Percentiles rank a stretch among this genome's conserved stretches.
Evolutionary conservation across 2,797 vertebrate genomes (phyloP).

Genomic region (Denticeps clupeoides): DNA sequence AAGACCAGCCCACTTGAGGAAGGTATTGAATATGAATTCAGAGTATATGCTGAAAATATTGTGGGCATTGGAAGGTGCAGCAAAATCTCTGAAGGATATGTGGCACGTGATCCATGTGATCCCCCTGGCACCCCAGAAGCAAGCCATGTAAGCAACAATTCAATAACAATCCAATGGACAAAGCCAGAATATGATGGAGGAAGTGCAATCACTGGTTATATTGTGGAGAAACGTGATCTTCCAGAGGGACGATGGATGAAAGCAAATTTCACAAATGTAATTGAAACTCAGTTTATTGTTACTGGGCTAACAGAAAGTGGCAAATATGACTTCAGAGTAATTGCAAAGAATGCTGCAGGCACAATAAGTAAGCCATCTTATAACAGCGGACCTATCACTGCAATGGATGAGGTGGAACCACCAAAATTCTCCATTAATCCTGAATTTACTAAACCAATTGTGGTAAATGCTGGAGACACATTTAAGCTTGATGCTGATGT

Average conservation of each 20-base stretch:
- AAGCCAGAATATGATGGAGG: conserved; percentile 97
- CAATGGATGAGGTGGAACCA: conserved; percentile 82
- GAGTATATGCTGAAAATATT: conserved; percentile 94
- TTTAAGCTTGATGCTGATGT: conserved; percentile 94
- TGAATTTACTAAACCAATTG: conserved; percentile 79
- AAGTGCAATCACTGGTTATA: conserved; percentile 89
- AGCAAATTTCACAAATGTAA: conserved; percentile 94
- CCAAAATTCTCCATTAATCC: conserved; percentile 95
- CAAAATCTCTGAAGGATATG: conserved; percentile 87
- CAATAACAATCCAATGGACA: conserved; percentile 86
- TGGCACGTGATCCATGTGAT: conserved; percentile 92
- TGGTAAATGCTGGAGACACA: conserved; percentile 82
- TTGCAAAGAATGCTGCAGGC: conserved; percentile 93
- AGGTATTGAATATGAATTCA: conserved; percentile 92
- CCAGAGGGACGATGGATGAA: conserved; percentile 96
- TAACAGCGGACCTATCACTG: conserved; percentile 90
- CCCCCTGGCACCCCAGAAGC: conserved; percentile 88
- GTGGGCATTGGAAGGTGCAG: conserved; percentile 90
- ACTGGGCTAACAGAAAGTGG: conserved; percentile 88
- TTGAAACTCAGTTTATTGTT: conserved; percentile 87
- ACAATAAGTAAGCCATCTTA: conserved; percentile 90
- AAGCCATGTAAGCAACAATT: conserved; percentile 78
- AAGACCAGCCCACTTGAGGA: conserved; percentile 90
- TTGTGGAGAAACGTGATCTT: conserved; percentile 91
- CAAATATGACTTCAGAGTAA: conserved; percentile 95